Evolutionary conservation across 2,113 vertebrate genomes (phyloP).

Genomic region (Prionailurus bengalensis): DNA sequence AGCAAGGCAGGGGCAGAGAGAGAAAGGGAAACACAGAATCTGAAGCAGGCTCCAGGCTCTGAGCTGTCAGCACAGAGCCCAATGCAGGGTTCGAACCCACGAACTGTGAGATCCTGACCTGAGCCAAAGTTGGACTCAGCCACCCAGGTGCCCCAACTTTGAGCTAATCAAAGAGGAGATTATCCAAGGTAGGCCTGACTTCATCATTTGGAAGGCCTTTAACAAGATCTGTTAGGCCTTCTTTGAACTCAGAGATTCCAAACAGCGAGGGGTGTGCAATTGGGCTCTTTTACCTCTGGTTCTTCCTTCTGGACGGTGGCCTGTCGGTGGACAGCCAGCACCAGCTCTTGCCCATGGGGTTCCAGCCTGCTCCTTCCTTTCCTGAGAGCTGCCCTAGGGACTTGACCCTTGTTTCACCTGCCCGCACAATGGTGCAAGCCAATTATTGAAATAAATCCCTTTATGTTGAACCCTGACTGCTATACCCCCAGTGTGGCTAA

Average conservation of each 20-base stretch:
- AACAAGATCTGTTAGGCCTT: background rate
- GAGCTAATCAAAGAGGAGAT: background rate
- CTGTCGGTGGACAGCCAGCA: background rate
- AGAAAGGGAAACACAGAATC: no score
- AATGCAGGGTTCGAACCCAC: no score
- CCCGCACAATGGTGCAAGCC: background rate
- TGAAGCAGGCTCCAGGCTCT: no score
- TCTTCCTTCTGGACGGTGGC: background rate
- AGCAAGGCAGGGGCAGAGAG: no score
- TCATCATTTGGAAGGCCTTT: background rate
- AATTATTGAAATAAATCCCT: background rate
- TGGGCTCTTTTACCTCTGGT: background rate
- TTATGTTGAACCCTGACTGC: background rate
- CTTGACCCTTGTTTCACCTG: background rate
- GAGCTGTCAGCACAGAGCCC: no score
- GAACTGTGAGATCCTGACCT: no score
- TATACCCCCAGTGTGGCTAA: background rate
- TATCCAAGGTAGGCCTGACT: background rate
- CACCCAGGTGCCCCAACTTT: no score
- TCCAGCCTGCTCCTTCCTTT: background rate
- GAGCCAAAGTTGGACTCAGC: no score
- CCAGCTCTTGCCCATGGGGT: background rate
- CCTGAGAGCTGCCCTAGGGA: background rate
- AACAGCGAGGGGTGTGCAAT: background rate
- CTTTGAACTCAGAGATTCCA: background rate